phyloP scores from a whole-genome alignment of 2,797 vertebrate genomes.

The Lophius americanus region DNA sequence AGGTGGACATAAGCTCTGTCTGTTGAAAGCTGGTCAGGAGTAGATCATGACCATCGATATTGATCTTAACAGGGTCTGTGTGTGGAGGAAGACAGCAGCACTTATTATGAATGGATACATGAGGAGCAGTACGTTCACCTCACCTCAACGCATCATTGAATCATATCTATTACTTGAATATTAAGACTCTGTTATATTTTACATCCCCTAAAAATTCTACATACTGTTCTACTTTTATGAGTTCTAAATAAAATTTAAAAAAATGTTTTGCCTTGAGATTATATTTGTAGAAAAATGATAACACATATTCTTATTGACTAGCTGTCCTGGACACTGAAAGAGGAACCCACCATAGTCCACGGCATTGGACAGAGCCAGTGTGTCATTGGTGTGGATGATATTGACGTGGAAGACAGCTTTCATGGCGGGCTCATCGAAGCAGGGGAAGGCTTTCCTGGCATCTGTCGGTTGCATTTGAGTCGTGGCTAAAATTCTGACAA shows the following conservation, averaged over 20 bases:
- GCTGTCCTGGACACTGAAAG: not conserved
- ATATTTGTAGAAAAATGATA: too few species aligned
- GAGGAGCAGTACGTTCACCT: not conserved
- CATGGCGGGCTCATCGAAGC: slow-evolving; percentile 95
- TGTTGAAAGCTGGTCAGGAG: slow-evolving; percentile 73
- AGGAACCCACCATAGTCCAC: slow-evolving; percentile 72
- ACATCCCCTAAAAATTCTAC: not conserved
- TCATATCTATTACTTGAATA: not conserved
- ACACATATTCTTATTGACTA: not conserved
- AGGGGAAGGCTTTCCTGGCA: slow-evolving; percentile 93
- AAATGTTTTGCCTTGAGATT: too few species aligned
- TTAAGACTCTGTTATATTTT: not conserved
- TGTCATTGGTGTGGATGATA: slow-evolving; percentile 69
- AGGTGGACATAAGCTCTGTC: slow-evolving; percentile 91
- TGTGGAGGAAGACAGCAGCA: slow-evolving; percentile 3
- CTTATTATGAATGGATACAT: not conserved
- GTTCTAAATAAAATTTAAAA: too few species aligned
- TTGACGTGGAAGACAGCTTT: slow-evolving; percentile 90
- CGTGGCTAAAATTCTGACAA: slow-evolving; percentile 87
- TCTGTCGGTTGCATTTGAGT: slow-evolving; percentile 92
- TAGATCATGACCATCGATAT: accelerated
- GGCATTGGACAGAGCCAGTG: slow-evolving; percentile 87
- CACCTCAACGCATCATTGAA: too few species aligned
- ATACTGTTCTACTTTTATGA: too few species aligned
- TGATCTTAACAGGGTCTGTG: slow-evolving; percentile 51